phyloP scores from a whole-genome alignment of 2,888 invertebrate species.

The Homarus gammarus region DNA sequence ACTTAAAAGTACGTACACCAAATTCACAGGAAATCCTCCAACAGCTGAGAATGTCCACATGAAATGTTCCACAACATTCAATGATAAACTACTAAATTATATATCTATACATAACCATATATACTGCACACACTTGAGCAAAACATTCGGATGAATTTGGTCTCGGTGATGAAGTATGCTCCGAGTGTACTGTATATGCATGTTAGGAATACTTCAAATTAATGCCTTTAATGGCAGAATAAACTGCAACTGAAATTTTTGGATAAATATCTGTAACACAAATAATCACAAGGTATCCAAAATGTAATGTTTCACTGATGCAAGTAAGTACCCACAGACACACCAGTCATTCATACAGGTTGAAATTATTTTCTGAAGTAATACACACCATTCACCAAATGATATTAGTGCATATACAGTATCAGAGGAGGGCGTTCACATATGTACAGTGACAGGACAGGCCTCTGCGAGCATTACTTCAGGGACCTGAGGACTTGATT shows the following conservation, averaged over 20 bases:
- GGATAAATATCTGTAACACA: not conserved
- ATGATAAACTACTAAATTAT: conserved; percentile 31
- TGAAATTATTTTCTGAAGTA: not conserved
- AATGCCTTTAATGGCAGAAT: not conserved
- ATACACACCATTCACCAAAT: not conserved
- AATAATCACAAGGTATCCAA: not conserved
- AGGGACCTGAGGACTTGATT: conserved; percentile 29
- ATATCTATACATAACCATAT: conserved; percentile 48
- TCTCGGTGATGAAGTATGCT: conserved; percentile 23
- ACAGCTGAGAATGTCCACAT: conserved; percentile 26
- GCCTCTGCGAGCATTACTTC: conserved; percentile 37
- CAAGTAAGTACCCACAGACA: not conserved
- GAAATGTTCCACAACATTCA: conserved; percentile 59
- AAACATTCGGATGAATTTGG: conserved; percentile 45
- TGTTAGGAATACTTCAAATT: not conserved
- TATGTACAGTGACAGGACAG: conserved; percentile 10
- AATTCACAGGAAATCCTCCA: conserved; percentile 9
- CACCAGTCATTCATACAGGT: not conserved
- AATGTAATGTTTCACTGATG: not conserved
- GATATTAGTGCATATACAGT: conserved; percentile 21
- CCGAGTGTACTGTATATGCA: conserved; percentile 27
- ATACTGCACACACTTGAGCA: conserved; percentile 52
- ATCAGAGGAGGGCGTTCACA: not conserved
- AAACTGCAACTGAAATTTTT: not conserved
- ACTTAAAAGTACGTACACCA: not conserved